Evolutionary conservation across 2,888 invertebrate species (phyloP).

Genomic region (Tipula helvola): DNA sequence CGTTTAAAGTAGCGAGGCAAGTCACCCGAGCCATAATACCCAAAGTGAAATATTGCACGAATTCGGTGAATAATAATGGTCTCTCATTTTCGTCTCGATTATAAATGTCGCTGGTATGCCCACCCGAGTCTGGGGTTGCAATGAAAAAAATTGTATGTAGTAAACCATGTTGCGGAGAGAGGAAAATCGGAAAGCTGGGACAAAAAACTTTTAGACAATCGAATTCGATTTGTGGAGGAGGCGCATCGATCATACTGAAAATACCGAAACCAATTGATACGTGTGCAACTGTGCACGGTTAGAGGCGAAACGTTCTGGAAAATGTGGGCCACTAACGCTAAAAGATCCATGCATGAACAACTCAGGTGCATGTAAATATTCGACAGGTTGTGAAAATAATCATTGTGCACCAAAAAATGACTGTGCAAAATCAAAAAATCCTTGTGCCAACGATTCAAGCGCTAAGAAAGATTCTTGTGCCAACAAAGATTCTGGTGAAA

Average conservation of each 20-base stretch:
- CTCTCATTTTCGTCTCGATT: background rate
- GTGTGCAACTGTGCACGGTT: background rate
- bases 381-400: background rate
- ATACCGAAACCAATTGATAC: background rate
- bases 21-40: background rate
- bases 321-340: background rate
- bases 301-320: background rate
- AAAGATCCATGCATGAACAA: background rate
- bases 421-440: background rate
- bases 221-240: background rate
- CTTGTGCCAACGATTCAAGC: background rate
- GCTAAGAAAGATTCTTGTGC: background rate
- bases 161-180: background rate
- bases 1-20: background rate
- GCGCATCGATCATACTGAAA: background rate
- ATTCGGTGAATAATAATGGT: background rate
- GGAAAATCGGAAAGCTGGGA: background rate
- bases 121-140: background rate
- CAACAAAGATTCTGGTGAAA: background rate
- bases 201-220: background rate
- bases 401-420: background rate
- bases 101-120: background rate
- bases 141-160: background rate
- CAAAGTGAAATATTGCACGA: background rate
- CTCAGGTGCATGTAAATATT: background rate